A percentile compares a stretch with the other conserved stretches of the same genome.
These are phyloP conservation scores for Palythoa heliodiscus DNA, from an alignment of 92 coral and sea anemone genomes.

Conservation along the genomic window DNA sequence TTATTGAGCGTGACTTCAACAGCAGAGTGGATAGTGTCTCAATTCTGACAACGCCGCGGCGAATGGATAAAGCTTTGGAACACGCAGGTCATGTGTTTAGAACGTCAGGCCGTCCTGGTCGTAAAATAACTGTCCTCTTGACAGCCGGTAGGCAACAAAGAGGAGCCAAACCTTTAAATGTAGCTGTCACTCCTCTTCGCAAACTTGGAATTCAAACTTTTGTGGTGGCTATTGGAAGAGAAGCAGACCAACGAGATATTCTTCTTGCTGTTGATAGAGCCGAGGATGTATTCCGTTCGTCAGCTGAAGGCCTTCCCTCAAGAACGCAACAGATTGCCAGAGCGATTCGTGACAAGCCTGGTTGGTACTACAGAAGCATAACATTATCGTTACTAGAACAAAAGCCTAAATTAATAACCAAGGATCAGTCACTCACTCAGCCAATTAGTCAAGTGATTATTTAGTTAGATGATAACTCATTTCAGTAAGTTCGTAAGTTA, in stretches of 20 bases:
- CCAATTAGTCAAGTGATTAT: no score
- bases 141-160: constrained; percentile 65
- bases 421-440: no score
- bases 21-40: constrained; percentile 54
- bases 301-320: neutral
- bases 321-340: constrained; percentile 21
- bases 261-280: constrained; percentile 48
- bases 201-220: constrained; percentile 71
- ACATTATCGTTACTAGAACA: no score
- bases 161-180: constrained; percentile 38
- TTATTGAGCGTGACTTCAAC: constrained; percentile 51
- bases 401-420: no score
- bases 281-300: constrained; percentile 35
- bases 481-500: no score
- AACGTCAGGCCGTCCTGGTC: constrained; percentile 68
- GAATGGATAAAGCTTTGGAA: constrained; percentile 66
- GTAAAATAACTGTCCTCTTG: constrained; percentile 76
- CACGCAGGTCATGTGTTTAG: constrained; percentile 59
- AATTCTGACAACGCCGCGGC: constrained; percentile 39
- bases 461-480: no score
- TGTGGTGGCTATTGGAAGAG: constrained; percentile 71
- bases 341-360: constrained; percentile 28
- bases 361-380: neutral
- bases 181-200: constrained; percentile 54
- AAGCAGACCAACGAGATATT: constrained; percentile 56